Evolutionary conservation across 2,888 invertebrate species (phyloP).

Genomic region (Phymatocera aterrima): DNA sequence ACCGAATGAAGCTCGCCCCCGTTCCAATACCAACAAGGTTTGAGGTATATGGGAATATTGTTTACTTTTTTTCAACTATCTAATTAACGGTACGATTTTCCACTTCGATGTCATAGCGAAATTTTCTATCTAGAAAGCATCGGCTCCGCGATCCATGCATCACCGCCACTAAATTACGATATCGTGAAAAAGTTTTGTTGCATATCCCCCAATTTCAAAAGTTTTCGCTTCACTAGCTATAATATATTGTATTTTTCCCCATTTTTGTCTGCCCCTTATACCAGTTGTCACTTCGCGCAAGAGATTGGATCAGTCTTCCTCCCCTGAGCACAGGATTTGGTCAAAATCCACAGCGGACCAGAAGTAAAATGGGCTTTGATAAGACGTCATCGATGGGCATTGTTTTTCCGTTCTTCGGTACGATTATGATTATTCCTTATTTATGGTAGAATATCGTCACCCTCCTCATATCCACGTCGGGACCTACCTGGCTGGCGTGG

Average conservation of each 20-base stretch:
- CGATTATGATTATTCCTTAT: neutral
- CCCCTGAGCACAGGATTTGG: slow-evolving; percentile 6
- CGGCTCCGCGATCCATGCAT: neutral
- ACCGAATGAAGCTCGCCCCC: neutral
- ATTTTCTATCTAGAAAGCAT: neutral
- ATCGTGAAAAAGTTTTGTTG: neutral
- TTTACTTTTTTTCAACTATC: neutral
- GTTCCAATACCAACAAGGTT: neutral
- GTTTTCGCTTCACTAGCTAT: neutral
- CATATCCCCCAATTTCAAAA: neutral
- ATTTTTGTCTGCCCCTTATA: neutral
- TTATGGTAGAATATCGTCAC: slow-evolving; percentile 11
- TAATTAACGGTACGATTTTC: neutral
- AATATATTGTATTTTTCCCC: neutral
- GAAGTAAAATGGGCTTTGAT: neutral
- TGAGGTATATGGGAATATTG: neutral
- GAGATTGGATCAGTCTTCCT: slow-evolving; percentile 9
- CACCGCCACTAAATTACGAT: neutral
- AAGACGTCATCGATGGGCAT: too few relatives aligned
- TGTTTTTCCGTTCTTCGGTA: too few relatives aligned
- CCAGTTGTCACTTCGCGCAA: slow-evolving; percentile 2
- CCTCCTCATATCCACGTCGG: neutral
- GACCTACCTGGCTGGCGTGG: neutral
- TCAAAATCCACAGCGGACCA: slow-evolving; percentile 6
- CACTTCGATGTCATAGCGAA: neutral